Evolutionary conservation across 2,888 invertebrate species (phyloP).

Genomic region (Torymus auratus): DNA sequence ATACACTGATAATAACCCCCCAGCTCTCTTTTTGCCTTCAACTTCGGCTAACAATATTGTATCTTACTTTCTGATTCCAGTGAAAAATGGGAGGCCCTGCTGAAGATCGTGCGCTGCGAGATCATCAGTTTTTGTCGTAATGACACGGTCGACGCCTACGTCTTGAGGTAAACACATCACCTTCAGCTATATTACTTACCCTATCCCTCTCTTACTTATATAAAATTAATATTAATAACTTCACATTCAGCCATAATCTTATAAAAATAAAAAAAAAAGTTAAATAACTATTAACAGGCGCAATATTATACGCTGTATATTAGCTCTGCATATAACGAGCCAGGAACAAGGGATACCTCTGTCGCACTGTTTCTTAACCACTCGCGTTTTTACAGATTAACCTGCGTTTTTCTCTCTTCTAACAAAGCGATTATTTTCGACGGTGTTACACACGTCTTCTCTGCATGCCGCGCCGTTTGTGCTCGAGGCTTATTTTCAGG

Average conservation of each 20-base stretch:
- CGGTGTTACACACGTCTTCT: too few relatives aligned
- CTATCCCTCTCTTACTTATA: not conserved
- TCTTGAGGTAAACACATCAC: constrained; percentile 86
- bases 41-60: not conserved
- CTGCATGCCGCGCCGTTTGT: too few relatives aligned
- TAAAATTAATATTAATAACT: not conserved
- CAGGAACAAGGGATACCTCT: constrained; percentile 1
- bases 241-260: not conserved
- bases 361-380: not conserved
- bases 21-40: too few relatives aligned
- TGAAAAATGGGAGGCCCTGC: constrained; percentile 89
- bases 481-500: too few relatives aligned
- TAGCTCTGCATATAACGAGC: not conserved
- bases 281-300: not conserved
- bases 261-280: constrained; percentile 7
- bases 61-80: constrained; percentile 79
- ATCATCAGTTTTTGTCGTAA: constrained; percentile 95
- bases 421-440: too few relatives aligned
- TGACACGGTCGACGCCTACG: constrained; percentile 95
- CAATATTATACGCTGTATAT: too few relatives aligned
- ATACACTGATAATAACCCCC: too few relatives aligned
- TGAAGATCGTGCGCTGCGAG: constrained; percentile 96
- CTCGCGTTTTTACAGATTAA: constrained; percentile 1
- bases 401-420: not conserved
- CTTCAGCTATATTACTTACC: not conserved